Base-by-base conservation (phyloP, 2,113 vertebrate species). In the Columba livia region DNA sequence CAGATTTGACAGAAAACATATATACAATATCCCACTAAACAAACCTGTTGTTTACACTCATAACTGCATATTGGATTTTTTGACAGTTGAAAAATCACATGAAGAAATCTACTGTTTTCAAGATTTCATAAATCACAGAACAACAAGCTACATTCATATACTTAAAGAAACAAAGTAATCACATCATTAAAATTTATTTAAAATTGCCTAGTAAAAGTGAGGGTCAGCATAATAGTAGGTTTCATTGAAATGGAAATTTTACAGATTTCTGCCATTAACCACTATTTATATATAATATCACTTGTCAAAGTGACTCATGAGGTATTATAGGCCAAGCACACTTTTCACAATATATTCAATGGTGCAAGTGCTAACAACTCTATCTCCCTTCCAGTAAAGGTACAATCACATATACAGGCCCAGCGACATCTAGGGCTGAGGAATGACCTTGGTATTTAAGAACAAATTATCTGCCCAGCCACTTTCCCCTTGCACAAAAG, bases 31-130 rank as follows among this genome's bases (percentile, higher is more conserved):
- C 58, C 34, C 91, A 83, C 38, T 78, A 60, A 38, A 79, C n/a
- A 91, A 94, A 75, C 29, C 58, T 79, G 24, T 82, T 97, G 58
- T 94, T 90, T 79, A 70, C 80, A 93, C 71, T 84, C 23, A 79
- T 38, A 96, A 66, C 48, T 60, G 24, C 42, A 84, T 40, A 62
- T 29, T 50, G 21, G 36, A 82, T 73, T 83, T 85, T 88, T 53
- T 80, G 51, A 70, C 80, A 91, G 54, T 4, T 81, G 32, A 91
- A 95, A 95, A 88, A 86, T 58, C 31, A 47, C 29, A 57, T 53
- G 6, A 83, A 69, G 32, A 53, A 57, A 85, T 53, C 84, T 75
- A 54, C 12, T n/a, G 4, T 70, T 91, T 78, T 90, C 17, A 71
- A 36, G 24, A 17, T 93, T 93, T 62, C 74, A 9, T 65, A 72